phyloP scores from a whole-genome alignment of 2,888 invertebrate species.

The Drosophila mulleri region DNA sequence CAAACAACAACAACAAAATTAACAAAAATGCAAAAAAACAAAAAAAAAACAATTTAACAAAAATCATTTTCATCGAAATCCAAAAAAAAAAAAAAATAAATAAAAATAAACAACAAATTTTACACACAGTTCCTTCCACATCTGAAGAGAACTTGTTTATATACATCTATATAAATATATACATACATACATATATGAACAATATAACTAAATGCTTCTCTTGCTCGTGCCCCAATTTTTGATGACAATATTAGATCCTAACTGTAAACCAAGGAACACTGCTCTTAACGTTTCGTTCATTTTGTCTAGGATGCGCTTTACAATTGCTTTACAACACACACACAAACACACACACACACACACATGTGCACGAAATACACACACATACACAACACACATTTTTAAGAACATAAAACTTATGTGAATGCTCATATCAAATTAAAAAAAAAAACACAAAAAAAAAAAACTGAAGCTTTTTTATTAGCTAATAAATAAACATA shows the following conservation, averaged over 20 bases:
- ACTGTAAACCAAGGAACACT: conserved; percentile 36
- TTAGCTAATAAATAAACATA: conserved; percentile 61
- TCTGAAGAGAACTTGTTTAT: conserved; percentile 9
- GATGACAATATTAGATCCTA: conserved; percentile 78
- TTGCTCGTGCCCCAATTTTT: conserved; percentile 61
- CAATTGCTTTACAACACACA: conserved; percentile 27
- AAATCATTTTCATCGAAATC: conserved; percentile 12
- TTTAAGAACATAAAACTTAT: conserved; percentile 55
- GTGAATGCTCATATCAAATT: conserved; percentile 79
- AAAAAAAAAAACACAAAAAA: conserved; percentile 45
- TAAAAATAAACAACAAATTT: background rate
- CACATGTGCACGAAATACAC: background rate
- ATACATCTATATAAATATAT: conserved; percentile 2
- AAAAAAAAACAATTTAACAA: background rate
- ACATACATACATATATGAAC: conserved; percentile 1
- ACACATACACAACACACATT: conserved; percentile 17
- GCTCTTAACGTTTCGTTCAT: conserved; percentile 37
- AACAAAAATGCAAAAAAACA: background rate
- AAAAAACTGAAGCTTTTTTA: conserved; percentile 51
- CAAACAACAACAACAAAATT: background rate
- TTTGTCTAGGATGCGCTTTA: conserved; percentile 43
- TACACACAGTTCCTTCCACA: conserved; percentile 10
- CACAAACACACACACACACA: conserved; percentile 17
- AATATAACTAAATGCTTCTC: conserved; percentile 23
- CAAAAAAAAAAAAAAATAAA: background rate